Evolutionary conservation across 2,113 vertebrate species (phyloP).

Genomic region (Taurulus bubalis): DNA sequence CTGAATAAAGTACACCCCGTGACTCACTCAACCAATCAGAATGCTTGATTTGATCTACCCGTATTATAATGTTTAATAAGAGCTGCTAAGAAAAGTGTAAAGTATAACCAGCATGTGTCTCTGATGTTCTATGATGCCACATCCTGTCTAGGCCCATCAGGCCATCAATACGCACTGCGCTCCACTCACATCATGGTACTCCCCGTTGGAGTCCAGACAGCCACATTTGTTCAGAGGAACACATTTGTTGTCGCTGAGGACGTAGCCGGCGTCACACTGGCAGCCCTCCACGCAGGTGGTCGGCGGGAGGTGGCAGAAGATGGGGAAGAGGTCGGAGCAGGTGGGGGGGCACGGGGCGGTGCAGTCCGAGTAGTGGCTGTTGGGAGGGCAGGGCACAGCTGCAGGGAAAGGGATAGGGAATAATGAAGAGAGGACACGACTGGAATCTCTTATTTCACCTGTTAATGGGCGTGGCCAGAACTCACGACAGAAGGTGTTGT

Average conservation of each 20-base stretch:
- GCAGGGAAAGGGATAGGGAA: not conserved
- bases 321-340: constrained; percentile 84
- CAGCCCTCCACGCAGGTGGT: constrained; percentile 86
- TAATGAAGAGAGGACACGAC: not conserved
- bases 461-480: not conserved
- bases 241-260: constrained; percentile 84
- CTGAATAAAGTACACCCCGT: too few relatives aligned
- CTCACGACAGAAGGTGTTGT: constrained; percentile 89
- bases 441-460: not conserved
- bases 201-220: constrained; percentile 75
- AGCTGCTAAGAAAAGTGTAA: not conserved
- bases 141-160: not conserved
- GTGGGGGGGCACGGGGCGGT: constrained; percentile 83
- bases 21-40: too few relatives aligned
- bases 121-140: not conserved
- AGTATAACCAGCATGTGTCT: not conserved
- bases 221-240: constrained; percentile 81
- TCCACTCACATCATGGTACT: constrained; percentile 83
- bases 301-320: constrained; percentile 78
- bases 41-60: too few relatives aligned
- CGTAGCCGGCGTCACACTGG: constrained; percentile 79
- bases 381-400: constrained; percentile 84
- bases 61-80: too few relatives aligned
- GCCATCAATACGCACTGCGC: not conserved
- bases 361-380: constrained; percentile 86